These are phyloP conservation scores for Dryoscopus gambensis DNA, from an alignment of 2,113 vertebrate species.

Conservation along the genomic window DNA sequence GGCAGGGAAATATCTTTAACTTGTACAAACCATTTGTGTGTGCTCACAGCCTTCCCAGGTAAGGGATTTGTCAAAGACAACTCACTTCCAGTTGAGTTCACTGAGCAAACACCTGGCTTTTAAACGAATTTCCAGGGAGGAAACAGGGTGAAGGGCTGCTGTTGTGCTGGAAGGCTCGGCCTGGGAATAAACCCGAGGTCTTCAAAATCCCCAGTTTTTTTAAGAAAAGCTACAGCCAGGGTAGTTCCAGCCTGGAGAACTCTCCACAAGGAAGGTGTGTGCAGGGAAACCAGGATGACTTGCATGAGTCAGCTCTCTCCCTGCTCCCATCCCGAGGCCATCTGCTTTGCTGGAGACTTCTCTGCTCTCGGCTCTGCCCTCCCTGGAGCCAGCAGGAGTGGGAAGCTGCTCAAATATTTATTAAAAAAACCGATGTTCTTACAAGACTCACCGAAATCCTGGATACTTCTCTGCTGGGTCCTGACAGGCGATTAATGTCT, in stretches of 20 bases:
- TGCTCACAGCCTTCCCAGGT: not conserved
- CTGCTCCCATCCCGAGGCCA: not conserved
- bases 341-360: not conserved
- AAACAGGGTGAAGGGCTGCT: not conserved
- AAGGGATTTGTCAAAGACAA: not conserved
- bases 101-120: not conserved
- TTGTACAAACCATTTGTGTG: not conserved
- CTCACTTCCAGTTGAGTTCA: not conserved
- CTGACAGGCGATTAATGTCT: not conserved
- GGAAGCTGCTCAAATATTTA: not conserved
- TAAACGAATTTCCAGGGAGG: not conserved
- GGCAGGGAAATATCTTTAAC: not conserved
- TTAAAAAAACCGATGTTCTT: not conserved
- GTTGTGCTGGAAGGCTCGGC: not conserved
- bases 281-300: not conserved
- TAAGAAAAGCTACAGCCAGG: not conserved
- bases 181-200: not conserved
- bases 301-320: not conserved
- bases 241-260: not conserved
- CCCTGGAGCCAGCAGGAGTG: not conserved
- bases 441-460: conserved; percentile 2
- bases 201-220: not conserved
- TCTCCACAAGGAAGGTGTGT: not conserved
- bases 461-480: not conserved
- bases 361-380: not conserved